Conservation (phyloP, 2,113 vertebrate genomes). For the Dendrocopos noguchii region DNA sequence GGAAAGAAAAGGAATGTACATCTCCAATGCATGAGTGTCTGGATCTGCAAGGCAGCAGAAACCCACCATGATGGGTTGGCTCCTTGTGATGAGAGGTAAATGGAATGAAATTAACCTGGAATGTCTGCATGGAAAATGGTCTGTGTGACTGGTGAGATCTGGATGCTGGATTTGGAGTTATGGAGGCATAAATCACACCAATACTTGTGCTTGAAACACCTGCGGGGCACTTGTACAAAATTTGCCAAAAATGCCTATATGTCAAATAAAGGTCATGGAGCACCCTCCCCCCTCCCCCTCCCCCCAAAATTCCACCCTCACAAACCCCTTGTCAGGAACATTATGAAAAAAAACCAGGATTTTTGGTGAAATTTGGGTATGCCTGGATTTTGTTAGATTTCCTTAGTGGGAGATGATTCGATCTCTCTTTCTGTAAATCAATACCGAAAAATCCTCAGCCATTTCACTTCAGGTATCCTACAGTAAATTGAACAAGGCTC, state of each 20-base stretch:
- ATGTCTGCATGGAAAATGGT: slow-evolving; percentile 26
- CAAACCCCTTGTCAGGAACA: slow-evolving; percentile 14
- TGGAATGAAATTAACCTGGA: slow-evolving; percentile 36
- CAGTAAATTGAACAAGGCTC: slow-evolving; percentile 25
- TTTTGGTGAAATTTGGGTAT: slow-evolving; percentile 33
- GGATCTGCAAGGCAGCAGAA: slow-evolving; percentile 23
- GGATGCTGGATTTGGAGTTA: slow-evolving; percentile 42
- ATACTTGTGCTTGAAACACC: slow-evolving; percentile 71
- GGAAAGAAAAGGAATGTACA: neutral
- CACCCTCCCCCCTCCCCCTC: neutral
- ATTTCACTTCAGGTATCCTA: slow-evolving; percentile 45
- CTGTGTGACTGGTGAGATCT: slow-evolving; percentile 1
- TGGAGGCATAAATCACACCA: slow-evolving; percentile 58
- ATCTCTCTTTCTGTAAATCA: slow-evolving; percentile 21
- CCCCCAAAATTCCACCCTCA: neutral
- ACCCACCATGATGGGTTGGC: neutral
- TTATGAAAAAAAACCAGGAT: slow-evolving; percentile 6
- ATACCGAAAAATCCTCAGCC: slow-evolving; percentile 25
- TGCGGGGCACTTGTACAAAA: slow-evolving; percentile 39
- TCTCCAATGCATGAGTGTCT: neutral
- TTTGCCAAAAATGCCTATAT: slow-evolving; percentile 19
- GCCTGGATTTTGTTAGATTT: slow-evolving; percentile 26
- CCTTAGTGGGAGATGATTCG: neutral
- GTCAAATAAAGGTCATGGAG: slow-evolving; percentile 23
- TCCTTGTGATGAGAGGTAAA: neutral